phyloP scores from a whole-genome alignment of 2,888 invertebrate species.

The Urechis unicinctus region DNA sequence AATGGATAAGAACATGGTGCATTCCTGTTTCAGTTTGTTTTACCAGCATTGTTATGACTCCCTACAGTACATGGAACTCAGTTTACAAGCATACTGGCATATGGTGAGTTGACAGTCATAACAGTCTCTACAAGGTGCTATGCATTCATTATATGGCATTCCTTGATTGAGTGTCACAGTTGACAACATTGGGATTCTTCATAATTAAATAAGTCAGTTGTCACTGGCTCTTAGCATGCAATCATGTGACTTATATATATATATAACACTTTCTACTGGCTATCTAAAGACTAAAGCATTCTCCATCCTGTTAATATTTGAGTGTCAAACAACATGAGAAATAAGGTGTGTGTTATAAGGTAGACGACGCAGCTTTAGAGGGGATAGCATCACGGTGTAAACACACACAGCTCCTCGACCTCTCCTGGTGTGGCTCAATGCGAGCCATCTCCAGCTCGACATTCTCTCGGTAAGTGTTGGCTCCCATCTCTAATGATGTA shows the following conservation, averaged over 20 bases:
- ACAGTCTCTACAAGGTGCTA: no score
- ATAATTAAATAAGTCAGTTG: no score
- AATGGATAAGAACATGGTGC: neutral
- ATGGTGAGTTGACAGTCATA: no score
- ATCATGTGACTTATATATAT: neutral
- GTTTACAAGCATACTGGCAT: slow-evolving; percentile 60
- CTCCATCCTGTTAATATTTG: no score
- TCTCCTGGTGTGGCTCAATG: slow-evolving; percentile 75
- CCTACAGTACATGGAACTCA: slow-evolving; percentile 70
- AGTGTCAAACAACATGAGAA: no score
- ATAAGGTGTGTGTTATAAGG: slow-evolving; percentile 28
- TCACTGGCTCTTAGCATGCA: no score
- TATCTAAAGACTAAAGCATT: no score
- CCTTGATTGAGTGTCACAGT: neutral
- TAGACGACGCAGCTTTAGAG: slow-evolving; percentile 29
- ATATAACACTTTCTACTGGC: no score
- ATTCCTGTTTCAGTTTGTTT: slow-evolving; percentile 51
- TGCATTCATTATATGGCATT: no score
- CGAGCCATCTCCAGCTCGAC: neutral
- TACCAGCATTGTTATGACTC: slow-evolving; percentile 69
- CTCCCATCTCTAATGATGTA: no score
- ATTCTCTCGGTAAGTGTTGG: neutral
- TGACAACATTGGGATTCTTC: neutral
- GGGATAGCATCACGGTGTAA: slow-evolving; percentile 32
- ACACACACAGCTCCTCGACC: slow-evolving; percentile 67